Conservation (phyloP, 2,797 vertebrate genomes). For the Limosa lapponica region DNA sequence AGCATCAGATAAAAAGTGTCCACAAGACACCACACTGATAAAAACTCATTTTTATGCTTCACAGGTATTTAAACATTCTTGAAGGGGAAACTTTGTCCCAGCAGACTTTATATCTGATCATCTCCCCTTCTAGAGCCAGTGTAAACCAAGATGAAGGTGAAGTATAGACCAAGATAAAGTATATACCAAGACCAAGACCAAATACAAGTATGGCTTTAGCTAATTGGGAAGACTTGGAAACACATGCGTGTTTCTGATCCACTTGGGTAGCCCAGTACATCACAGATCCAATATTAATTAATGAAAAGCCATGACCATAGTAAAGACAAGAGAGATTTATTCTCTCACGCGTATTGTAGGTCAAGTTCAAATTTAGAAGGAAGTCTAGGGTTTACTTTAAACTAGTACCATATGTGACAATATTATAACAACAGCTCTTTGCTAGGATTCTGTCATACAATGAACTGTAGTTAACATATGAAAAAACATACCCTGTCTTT, state of each 20-base stretch:
- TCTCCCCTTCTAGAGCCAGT: not conserved
- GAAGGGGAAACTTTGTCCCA: not conserved
- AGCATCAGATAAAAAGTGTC: not conserved
- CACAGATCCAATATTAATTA: not conserved
- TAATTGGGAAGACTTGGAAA: not conserved
- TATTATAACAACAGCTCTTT: not conserved
- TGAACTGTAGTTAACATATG: not conserved
- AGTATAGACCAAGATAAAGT: not conserved
- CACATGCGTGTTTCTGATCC: not conserved
- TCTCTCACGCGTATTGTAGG: not conserved
- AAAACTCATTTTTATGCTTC: not conserved
- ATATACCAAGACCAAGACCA: not conserved
- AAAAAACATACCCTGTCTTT: not conserved
- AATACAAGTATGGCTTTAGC: not conserved
- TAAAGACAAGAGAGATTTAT: not conserved
- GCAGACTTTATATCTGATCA: not conserved
- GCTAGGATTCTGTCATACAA: not conserved
- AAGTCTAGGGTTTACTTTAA: not conserved
- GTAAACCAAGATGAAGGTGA: not conserved
- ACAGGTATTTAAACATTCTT: not conserved
- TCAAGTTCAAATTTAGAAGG: not conserved
- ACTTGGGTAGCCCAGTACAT: not conserved
- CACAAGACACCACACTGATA: not conserved
- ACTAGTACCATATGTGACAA: not conserved
- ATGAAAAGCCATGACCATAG: not conserved